Evolutionary conservation across 2,888 invertebrate genomes (phyloP).

Genomic region (Sphecodes monilicornis): DNA sequence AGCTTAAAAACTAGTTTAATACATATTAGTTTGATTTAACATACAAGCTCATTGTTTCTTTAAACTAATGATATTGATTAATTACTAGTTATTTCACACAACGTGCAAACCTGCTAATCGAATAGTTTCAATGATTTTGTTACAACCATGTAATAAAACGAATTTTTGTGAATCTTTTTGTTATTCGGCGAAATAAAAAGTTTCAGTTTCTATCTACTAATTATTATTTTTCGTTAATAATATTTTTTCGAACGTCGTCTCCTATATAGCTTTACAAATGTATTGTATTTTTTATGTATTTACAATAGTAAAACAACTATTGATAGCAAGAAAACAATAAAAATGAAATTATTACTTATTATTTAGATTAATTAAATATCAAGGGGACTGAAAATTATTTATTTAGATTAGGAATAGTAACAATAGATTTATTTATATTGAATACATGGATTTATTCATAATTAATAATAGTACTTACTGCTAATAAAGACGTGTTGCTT

Average conservation of each 20-base stretch:
- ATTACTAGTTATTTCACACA: neutral
- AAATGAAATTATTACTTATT: neutral
- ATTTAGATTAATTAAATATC: neutral
- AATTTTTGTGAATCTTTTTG: constrained; percentile 7
- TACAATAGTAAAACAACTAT: neutral
- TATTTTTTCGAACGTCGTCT: neutral
- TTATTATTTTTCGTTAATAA: neutral
- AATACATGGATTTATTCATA: neutral
- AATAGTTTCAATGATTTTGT: constrained; percentile 2
- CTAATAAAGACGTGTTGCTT: neutral
- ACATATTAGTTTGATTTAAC: constrained; percentile 19
- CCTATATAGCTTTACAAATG: neutral
- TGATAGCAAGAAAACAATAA: neutral
- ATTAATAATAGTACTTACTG: neutral
- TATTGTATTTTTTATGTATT: neutral
- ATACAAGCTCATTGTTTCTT: neutral
- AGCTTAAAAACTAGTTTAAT: neutral
- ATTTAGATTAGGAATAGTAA: neutral
- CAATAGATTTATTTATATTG: neutral
- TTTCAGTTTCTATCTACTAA: neutral
- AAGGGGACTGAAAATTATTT: neutral
- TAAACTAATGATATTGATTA: neutral
- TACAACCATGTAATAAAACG: neutral
- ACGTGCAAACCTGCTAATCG: neutral
- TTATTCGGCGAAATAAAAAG: neutral